Base-by-base conservation (phyloP, 2,888 invertebrate genomes). In the Tubiluchus corallicola region DNA sequence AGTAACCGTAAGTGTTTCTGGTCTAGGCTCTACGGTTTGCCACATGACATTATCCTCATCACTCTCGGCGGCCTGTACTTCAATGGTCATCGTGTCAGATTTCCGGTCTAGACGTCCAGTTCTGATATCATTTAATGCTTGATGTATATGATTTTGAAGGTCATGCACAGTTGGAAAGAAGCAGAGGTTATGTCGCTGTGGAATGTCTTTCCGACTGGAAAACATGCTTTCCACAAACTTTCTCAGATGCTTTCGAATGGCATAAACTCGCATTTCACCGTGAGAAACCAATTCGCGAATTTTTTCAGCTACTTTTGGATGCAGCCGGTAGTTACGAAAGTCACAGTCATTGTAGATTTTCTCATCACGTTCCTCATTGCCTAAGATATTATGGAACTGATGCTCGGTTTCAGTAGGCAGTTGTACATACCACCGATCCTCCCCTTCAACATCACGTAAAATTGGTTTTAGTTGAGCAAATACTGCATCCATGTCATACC, bases 141-240 rank as follows among this genome's bases (percentile, higher is more conserved):
- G 61, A 44, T 62, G 62, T 18, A 64, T 60, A 47, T 62, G 60
- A 49, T 64, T 64, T 49, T 64, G 63, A n/a, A 64, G 54, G 48
- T 63, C 63, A 40, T 62, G 60, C 16, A 64, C 61, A 2, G 64
- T 64, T 2, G 64, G 64, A 47, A 61, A 64, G 47, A 56, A 55
- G 4, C 55, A 58, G 37, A 62, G 52, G 48, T 64, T 59, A 50
- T 64, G 64, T 29, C 59, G 51, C 46, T 61, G 59, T 17, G 55
- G 55, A 21, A 51, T 37, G 15, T 47, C 18, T 4, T 51, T 49
- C 16, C 42, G 48, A 44, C 3, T 29, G 4, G 46, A 46, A 47
- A 52, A 53, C 41, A 57, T 38, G 40, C 54, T 55, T 38, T 58
- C 55, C 19, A 64, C 63, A 54, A 53, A 63, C 43, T 50, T 52